A percentile compares a stretch with the other conserved stretches of the same genome.
Conservation (phyloP, 2,797 vertebrate genomes). For the Rhinichthys osculus region DNA sequence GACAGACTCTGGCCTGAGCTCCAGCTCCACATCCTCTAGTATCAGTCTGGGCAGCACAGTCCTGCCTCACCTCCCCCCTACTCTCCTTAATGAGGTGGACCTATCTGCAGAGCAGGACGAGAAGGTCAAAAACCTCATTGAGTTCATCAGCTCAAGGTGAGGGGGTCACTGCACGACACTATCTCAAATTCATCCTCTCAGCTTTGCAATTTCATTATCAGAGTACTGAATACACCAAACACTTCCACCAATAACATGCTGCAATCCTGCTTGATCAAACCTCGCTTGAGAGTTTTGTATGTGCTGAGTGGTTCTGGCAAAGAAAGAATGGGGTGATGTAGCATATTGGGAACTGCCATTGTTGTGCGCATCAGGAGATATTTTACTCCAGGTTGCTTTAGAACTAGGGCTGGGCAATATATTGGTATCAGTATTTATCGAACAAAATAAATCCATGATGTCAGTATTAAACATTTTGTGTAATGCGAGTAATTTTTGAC, state of each 20-base stretch:
- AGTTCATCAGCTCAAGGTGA: slow-evolving; percentile 98
- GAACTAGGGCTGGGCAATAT: background rate
- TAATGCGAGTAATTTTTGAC: background rate
- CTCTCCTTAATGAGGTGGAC: slow-evolving; percentile 89
- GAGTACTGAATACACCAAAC: background rate
- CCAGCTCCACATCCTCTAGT: slow-evolving; percentile 98
- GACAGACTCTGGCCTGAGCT: slow-evolving; percentile 99
- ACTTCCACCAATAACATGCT: slow-evolving; percentile 4
- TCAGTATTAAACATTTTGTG: background rate
- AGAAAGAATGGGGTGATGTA: background rate
- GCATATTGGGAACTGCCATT: background rate
- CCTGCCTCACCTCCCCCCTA: slow-evolving; percentile 83
- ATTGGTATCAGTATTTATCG: background rate
- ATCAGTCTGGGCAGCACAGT: slow-evolving; percentile 88
- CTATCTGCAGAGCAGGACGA: slow-evolving; percentile 91
- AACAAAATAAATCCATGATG: background rate
- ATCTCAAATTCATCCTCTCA: background rate
- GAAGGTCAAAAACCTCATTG: slow-evolving; percentile 96
- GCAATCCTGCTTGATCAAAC: background rate
- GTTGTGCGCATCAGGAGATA: background rate
- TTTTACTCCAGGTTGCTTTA: background rate
- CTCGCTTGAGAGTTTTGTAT: background rate
- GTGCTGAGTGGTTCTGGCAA: slow-evolving; percentile 1
- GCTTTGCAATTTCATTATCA: background rate
- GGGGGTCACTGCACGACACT: background rate